Base-by-base conservation (phyloP, 2,888 invertebrate genomes). In the Lissocephala sabroskyi region DNA sequence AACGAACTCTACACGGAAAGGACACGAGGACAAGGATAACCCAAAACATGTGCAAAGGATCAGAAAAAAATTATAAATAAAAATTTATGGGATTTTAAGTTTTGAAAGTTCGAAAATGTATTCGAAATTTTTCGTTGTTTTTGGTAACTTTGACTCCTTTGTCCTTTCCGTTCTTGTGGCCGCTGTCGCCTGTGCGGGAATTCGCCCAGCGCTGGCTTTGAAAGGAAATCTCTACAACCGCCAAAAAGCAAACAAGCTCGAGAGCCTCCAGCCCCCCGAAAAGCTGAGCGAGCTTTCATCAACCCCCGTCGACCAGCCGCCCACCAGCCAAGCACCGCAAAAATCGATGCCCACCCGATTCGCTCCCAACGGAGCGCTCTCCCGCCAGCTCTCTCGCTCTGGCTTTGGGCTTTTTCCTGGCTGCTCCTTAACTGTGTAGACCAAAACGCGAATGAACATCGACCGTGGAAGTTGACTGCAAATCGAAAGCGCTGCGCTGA, bases 381-480 rank as follows among this genome's bases (percentile, higher is more conserved):
- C 19, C 2, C 5, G 13, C 33, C 16, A 32, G 18, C 33, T 17
- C 18, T 33, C 18, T 1, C 19, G n/a, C 42, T 32, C 29, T n/a
- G 9, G 16, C 35, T 10, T 45, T 58, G 47, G 60, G 77, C 76
- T 80, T 80, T 75, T 79, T 76, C 65, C 62, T 73, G 62, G 75
- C 73, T 65, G 67, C 75, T 75, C 66, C 68, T 75, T 65, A 59
- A 55, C 59, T 76, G 63, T 67, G 61, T 60, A 59, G 65, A 59
- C 76, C 79, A 82, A 80, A 80, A 80, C 80, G 80, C 80, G 81
- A 79, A 79, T 81, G 82, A 82, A 81, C 80, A 82, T 82, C 82
- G 80, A 78, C 81, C 81, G 82, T 81, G 80, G 79, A 78, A 82
- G 80, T 82, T 80, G 82, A 70, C 71, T 80, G 66, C 77, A 67